These are phyloP conservation scores for Pelagia noctiluca DNA, from an alignment of 30 jellyfish, hydroid and myxozoan genomes.

Conservation along the genomic window DNA sequence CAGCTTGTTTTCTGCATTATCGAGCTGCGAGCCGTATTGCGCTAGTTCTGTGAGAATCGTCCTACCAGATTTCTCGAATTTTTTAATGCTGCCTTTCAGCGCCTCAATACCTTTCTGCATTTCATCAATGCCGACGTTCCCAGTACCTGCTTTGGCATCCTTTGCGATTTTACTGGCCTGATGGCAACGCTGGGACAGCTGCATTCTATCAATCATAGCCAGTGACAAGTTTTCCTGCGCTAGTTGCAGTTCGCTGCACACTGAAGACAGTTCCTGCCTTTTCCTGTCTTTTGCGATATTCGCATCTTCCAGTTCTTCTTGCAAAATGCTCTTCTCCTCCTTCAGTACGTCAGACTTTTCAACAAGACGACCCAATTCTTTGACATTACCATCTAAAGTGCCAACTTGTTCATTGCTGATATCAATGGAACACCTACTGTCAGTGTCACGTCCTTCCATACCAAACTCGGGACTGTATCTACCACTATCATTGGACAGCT, in stretches of 20 bases:
- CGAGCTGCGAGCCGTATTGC: constrained; percentile 71
- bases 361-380: constrained; percentile 45
- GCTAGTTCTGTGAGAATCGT: constrained; percentile 67
- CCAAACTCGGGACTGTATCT: constrained; percentile 37
- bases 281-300: constrained; percentile 36
- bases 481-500: constrained; percentile 64
- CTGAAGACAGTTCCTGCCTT: constrained; percentile 52
- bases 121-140: constrained; percentile 60
- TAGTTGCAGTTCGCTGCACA: constrained; percentile 68
- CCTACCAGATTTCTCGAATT: constrained; percentile 80
- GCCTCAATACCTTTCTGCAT: constrained; percentile 72
- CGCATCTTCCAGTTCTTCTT: constrained; percentile 84
- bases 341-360: constrained; percentile 64
- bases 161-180: constrained; percentile 62
- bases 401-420: constrained; percentile 8
- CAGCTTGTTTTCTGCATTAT: constrained; percentile 80
- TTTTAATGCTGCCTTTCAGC: constrained; percentile 61
- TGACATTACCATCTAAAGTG: background rate
- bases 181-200: constrained; percentile 78
- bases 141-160: constrained; percentile 48
- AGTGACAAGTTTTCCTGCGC: constrained; percentile 86
- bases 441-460: constrained; percentile 24
- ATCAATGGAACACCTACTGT: background rate
- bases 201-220: constrained; percentile 88
- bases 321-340: constrained; percentile 69